phyloP scores from a whole-genome alignment of 2,888 invertebrate species.

The Philereme vetulata region DNA sequence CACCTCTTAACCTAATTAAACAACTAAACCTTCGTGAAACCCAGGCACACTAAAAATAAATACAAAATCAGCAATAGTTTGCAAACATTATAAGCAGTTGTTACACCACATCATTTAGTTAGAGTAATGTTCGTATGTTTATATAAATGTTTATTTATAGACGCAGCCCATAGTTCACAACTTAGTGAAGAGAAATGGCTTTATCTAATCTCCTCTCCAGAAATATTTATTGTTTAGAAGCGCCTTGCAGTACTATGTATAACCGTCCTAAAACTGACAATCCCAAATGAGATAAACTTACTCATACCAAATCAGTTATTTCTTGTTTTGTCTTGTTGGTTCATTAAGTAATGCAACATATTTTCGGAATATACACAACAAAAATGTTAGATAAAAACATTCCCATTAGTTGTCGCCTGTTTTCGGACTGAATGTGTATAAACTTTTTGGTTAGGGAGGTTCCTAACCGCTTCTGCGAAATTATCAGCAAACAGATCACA shows the following conservation, averaged over 20 bases:
- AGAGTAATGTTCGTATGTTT: constrained; percentile 14
- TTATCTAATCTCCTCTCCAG: background rate
- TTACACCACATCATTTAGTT: background rate
- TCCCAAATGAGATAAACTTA: too few relatives aligned
- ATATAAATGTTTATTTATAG: constrained; percentile 56
- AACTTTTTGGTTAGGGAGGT: constrained; percentile 24
- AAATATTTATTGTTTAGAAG: too few relatives aligned
- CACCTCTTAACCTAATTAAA: background rate
- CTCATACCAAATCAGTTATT: too few relatives aligned
- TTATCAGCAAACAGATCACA: constrained; percentile 32
- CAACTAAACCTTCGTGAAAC: background rate
- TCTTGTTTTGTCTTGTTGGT: too few relatives aligned
- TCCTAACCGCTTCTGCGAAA: constrained; percentile 38
- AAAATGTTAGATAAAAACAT: too few relatives aligned
- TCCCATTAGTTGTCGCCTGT: too few relatives aligned
- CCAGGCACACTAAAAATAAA: background rate
- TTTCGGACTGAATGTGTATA: too few relatives aligned
- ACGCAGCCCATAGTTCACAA: constrained; percentile 40
- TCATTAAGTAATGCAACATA: too few relatives aligned
- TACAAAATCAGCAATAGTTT: background rate
- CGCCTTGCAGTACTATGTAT: too few relatives aligned
- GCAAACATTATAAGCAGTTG: background rate
- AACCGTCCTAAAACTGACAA: too few relatives aligned
- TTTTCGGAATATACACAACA: too few relatives aligned
- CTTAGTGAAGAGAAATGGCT: constrained; percentile 35